Percentiles rank a stretch among this genome's conserved stretches.
Conservation (phyloP, 2,888 invertebrate genomes). For the Punctoribates punctum region DNA sequence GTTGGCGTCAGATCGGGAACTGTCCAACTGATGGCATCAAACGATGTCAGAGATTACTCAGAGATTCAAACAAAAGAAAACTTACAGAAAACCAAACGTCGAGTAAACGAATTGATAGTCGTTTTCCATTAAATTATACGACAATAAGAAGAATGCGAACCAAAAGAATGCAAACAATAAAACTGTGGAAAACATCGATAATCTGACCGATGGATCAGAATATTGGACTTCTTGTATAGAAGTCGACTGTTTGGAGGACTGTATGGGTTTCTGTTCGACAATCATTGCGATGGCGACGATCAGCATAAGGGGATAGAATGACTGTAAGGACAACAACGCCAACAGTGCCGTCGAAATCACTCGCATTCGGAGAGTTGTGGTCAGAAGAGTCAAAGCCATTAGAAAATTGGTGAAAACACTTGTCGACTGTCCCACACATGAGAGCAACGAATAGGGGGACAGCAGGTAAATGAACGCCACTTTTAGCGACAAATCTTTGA, state of each 20-base stretch:
- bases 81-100: constrained; percentile 78
- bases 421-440: constrained; percentile 82
- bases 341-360: constrained; percentile 73
- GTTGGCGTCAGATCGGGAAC: constrained; percentile 94
- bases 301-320: constrained; percentile 68
- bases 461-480: constrained; percentile 41
- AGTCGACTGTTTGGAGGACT: constrained; percentile 19
- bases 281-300: constrained; percentile 75
- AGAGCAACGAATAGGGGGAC: constrained; percentile 55
- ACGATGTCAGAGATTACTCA: not conserved
- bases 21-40: constrained; percentile 63
- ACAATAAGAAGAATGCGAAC: constrained; percentile 60
- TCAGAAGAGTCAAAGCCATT: constrained; percentile 67
- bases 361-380: constrained; percentile 57
- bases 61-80: constrained; percentile 48
- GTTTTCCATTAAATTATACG: constrained; percentile 63
- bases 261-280: constrained; percentile 56
- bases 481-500: constrained; percentile 11
- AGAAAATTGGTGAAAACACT: constrained; percentile 84
- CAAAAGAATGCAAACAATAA: constrained; percentile 60
- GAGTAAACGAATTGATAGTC: constrained; percentile 60
- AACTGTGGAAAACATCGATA: constrained; percentile 3
- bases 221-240: not conserved
- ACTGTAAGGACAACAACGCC: constrained; percentile 74
- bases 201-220: not conserved